phyloP scores from a whole-genome alignment of 2,888 invertebrate species.

The Pollenia angustigena region DNA sequence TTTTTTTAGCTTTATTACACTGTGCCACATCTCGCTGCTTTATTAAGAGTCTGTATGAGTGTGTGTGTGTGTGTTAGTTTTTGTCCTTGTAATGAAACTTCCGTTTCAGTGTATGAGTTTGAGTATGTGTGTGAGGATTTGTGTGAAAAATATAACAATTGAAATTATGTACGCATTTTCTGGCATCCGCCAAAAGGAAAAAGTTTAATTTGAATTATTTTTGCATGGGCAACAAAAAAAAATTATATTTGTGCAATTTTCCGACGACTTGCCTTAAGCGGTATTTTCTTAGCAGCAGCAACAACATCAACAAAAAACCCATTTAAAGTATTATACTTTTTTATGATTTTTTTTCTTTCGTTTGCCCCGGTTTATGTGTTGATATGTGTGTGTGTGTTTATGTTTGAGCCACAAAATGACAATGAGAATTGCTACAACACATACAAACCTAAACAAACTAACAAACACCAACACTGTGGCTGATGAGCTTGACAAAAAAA shows the following conservation, averaged over 20 bases:
- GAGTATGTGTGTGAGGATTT: not conserved
- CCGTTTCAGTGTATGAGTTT: constrained; percentile 14
- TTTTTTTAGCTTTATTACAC: constrained; percentile 1
- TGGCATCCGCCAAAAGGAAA: constrained; percentile 72
- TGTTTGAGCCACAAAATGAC: constrained; percentile 33
- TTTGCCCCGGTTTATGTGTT: not conserved
- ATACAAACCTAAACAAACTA: not conserved
- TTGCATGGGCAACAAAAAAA: constrained; percentile 60
- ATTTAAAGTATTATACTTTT: constrained; percentile 57
- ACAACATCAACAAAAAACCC: constrained; percentile 22
- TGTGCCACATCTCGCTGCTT: constrained; percentile 23
- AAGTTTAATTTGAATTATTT: constrained; percentile 74
- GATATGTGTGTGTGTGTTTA: not conserved
- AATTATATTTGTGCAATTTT: constrained; percentile 65
- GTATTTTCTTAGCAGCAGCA: constrained; percentile 48
- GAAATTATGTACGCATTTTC: constrained; percentile 73
- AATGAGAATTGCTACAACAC: constrained; percentile 28
- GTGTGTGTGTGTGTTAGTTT: constrained; percentile 1
- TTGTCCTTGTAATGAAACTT: constrained; percentile 31
- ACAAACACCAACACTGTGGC: constrained; percentile 28
- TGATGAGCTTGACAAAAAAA: constrained; percentile 34
- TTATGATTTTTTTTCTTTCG: constrained; percentile 37
- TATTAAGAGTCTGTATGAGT: constrained; percentile 8
- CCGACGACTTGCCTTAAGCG: constrained; percentile 68
- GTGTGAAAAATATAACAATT: constrained; percentile 63